Base-by-base conservation (phyloP, 2,113 vertebrate genomes). In the Genyomyrus donnyi region DNA sequence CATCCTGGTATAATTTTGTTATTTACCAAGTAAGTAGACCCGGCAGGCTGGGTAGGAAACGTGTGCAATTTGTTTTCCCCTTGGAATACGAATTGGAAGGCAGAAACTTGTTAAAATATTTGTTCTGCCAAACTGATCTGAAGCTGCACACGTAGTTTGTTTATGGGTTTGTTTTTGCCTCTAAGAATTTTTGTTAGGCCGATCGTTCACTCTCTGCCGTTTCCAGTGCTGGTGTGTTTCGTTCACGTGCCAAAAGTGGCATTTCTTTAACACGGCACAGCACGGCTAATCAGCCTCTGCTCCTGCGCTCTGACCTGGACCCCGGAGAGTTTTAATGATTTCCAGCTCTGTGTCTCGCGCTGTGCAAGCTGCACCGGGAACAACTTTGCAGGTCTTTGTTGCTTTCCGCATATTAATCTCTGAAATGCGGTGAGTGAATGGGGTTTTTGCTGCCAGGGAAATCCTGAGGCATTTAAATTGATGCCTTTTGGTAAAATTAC, bases 361-460 rank as follows among this genome's bases (percentile, higher is more conserved):
- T 89, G 89, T 27, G 50, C 11, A 13, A 52, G 50, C 52, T 56
- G 31, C 45, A 13, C 7, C 31, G 10, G 35, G 39, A 17, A 89
- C 89, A 39, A 87, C 49, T 90, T 90, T 87, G 89, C 42, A 39
- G 84, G 42, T 87, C 56, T 87, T 87, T 70, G 56, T 85, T 74
- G 46, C 56, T 48, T 35, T 11, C 39, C 42, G 83, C 39, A 90
- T 90, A 39, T 46, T 89, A 89, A 89, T 83, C 88, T 49, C 88
- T 31, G 42, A 88, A 80, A 80, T 42, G 74, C 88, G 21, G 58
- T 39, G 74, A 45, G 35, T 84, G 88, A 83, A 84, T 83, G 88
- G 74, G 74, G 27, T 17, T 80, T 89, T 46, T 50, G 66, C 8
- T 48, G 48, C 24, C n/a, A 21, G 48, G 74, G 27, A 35, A 17